Base-by-base conservation (phyloP, 2,113 vertebrate genomes). In the Oryzias woworae region DNA sequence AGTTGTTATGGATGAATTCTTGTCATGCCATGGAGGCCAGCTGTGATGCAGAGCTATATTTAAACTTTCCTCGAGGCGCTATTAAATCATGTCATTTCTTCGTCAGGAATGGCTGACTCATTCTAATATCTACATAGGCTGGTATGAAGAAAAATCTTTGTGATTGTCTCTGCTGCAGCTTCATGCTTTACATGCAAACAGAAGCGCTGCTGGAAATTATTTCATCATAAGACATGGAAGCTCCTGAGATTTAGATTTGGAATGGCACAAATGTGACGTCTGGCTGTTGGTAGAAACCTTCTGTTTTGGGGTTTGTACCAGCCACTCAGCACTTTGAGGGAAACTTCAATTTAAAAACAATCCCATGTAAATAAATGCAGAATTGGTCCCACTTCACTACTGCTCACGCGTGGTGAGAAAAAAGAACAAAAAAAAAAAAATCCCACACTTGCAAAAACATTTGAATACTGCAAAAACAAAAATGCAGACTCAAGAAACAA, bases 41-140 rank as follows among this genome's bases (percentile, higher is more conserved):
- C 75, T 75, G 66, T 76, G 85, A 81, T 67, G 73, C 84, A 65
- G 77, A 62, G 87, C 90, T 92, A 91, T 92, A 91, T 92, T 90
- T 92, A 88, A 88, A 89, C 85, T 62, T 76, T 77, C 91, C 90
- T 88, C 62, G 67, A 78, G 87, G 90, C 84, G 85, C 86, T 88
- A 89, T 91, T 91, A 91, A 91, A 89, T 92, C 89, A 86, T 85
- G 81, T 87, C 81, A 87, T 87, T 92, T 92, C 85, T 91, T 90
- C 78, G 73, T 91, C 87, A 90, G 81, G 86, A 81, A 73, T 73
- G 70, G 67, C 61, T 92, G 91, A 87, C 91, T 90, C 81, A 83
- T 90, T 91, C 90, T 83, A 87, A 84, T 80, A 82, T 65, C 66
- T 70, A 73, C 75, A 74, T 84, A 84, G 73, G 78, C 71, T 81